A percentile compares a stretch with the other conserved stretches of the same genome.
phyloP scores from a whole-genome alignment of 2,888 invertebrate genomes.

The Muschampia plurimacula region DNA sequence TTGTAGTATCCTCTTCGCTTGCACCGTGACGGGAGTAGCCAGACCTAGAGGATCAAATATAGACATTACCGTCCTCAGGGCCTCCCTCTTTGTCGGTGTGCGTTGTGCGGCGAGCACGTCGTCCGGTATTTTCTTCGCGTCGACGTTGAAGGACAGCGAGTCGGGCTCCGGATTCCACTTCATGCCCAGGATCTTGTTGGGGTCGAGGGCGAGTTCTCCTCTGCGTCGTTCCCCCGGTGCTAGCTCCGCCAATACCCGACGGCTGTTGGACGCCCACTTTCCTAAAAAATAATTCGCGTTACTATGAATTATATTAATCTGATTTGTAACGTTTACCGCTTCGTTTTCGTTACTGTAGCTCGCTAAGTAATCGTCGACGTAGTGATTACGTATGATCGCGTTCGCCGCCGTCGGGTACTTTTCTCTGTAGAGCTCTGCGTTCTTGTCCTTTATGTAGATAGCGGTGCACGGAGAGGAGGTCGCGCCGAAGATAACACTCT shows the following conservation, averaged over 20 bases:
- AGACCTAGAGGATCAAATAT: conserved; percentile 38
- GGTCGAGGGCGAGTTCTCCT: no score
- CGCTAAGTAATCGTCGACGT: background rate
- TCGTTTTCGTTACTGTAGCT: background rate
- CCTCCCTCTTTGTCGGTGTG: conserved; percentile 41
- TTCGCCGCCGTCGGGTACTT: background rate
- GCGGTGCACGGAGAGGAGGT: background rate
- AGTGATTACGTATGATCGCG: background rate
- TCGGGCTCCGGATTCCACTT: no score
- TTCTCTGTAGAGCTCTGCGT: background rate
- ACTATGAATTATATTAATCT: background rate
- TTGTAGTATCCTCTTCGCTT: conserved; percentile 36
- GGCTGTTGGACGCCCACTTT: background rate
- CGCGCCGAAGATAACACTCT: conserved; percentile 43
- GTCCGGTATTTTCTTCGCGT: no score
- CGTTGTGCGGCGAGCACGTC: no score
- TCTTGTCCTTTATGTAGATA: background rate
- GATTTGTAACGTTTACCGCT: no score
- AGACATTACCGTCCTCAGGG: conserved; percentile 34
- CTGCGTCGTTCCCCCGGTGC: background rate
- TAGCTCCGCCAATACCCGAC: background rate
- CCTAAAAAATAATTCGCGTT: background rate
- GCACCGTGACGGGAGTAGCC: background rate
- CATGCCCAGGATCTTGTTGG: no score
- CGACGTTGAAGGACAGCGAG: no score